Evolutionary conservation across 2,888 invertebrate genomes (phyloP), one percentile per base, ranked within the genome.

Genomic region (Matsumyia berberina): DNA sequence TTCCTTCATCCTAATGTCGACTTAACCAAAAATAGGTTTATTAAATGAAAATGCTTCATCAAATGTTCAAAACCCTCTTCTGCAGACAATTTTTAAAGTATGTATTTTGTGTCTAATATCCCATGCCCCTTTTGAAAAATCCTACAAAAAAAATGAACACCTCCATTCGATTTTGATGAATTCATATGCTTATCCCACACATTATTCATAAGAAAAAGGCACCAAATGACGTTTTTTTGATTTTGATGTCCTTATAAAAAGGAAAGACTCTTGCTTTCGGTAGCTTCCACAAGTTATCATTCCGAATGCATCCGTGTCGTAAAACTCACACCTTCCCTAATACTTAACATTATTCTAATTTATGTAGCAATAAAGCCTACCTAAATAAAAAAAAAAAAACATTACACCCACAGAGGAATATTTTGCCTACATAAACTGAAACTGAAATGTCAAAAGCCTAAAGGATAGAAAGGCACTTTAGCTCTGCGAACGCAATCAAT

Each of bases 321-420:
- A 64, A 80, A 66, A 80, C 85, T 85, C 80, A 85, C 80, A 85
- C 85, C 79, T 85, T 64, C 24, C 17, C 64, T 69, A 60, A 78
- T 70, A 49, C 70, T 53, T 37, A 55, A 85, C 80, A 85, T 85
- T 80, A 85, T 85, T 80, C 85, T 85, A 85, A 85, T 85, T 85
- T 85, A 85, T 85, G 80, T 85, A 66, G 80, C 80, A 66, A 80
- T 85, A 80, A 85, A 76, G 74, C 62, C 80, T 70, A 55, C 80
- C 80, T 58, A 64, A 76, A 53, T 64, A 74, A 51, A 51, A 70
- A 80, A 70, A 80, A 24, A 24, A 24, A 73, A 49, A 73, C 67
- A 67, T 83, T 78, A 78, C 62, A 39, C 57, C 49, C 51, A 55
- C 29, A 15, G 19, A 49, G 11, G 51, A 37, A 39, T 44, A 60